phyloP scores from a whole-genome alignment of 2,888 invertebrate species.

The Mesochorus sp. region DNA sequence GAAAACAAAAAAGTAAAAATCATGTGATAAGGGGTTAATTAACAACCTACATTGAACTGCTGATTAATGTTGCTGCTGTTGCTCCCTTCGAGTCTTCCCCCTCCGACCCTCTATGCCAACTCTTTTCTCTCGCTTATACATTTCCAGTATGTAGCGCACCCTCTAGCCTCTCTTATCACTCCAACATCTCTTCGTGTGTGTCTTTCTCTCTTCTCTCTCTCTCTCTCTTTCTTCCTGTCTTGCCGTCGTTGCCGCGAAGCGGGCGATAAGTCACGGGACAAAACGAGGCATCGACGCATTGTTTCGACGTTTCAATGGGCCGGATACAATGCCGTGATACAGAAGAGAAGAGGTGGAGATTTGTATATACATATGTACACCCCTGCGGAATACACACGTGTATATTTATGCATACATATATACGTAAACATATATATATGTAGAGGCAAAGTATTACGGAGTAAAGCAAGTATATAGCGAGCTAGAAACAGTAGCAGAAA shows the following conservation, averaged over 20 bases:
- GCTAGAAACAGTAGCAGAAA: conserved; percentile 20
- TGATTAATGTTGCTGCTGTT: conserved; percentile 49
- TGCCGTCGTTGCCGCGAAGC: conserved; percentile 66
- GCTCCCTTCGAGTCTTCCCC: conserved; percentile 24
- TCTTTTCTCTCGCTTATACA: conserved; percentile 21
- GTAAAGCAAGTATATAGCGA: conserved; percentile 22
- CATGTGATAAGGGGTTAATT: conserved; percentile 55
- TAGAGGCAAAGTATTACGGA: conserved; percentile 20
- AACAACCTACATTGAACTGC: conserved; percentile 45
- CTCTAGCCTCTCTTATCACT: conserved; percentile 33
- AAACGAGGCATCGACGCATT: conserved; percentile 78
- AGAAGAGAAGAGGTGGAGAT: neutral
- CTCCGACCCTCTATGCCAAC: conserved; percentile 7
- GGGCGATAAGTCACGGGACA: conserved; percentile 75
- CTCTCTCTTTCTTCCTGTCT: conserved; percentile 66
- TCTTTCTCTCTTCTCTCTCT: conserved; percentile 4
- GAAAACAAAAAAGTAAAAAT: conserved; percentile 24
- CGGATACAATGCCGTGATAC: conserved; percentile 71
- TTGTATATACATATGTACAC: neutral
- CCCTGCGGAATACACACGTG: too few relatives aligned
- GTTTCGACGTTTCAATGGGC: conserved; percentile 76
- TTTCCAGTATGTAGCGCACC: conserved; percentile 1
- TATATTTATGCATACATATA: neutral
- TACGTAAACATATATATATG: neutral
- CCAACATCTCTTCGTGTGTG: conserved; percentile 37